These are phyloP conservation scores for Pluvialis apricaria DNA, from an alignment of 2,113 vertebrate genomes.

Conservation along the genomic window DNA sequence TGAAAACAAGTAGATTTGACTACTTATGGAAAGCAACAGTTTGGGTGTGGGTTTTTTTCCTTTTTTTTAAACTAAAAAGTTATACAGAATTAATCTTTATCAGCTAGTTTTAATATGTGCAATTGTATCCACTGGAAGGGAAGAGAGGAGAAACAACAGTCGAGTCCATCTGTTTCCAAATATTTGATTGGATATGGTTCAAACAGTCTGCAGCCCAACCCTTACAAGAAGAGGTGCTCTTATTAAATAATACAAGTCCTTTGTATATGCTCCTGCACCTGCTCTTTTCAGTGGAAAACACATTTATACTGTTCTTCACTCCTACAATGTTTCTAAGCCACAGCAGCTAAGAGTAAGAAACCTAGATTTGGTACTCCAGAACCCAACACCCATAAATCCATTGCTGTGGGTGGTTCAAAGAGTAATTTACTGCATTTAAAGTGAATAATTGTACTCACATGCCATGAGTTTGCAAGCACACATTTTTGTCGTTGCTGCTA, in stretches of 20 bases:
- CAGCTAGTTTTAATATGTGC: not conserved
- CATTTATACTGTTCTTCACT: not conserved
- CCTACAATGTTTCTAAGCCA: not conserved
- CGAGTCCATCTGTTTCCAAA: slow-evolving; percentile 15
- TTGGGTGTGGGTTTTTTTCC: not conserved
- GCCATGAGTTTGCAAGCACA: not conserved
- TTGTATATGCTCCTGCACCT: not conserved
- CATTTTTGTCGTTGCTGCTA: not conserved
- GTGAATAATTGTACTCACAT: not conserved
- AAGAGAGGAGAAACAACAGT: not conserved
- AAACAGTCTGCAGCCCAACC: not conserved
- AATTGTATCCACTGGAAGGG: not conserved
- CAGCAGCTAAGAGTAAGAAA: not conserved
- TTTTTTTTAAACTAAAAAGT: not conserved
- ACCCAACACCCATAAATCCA: not conserved
- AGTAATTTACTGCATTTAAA: not conserved
- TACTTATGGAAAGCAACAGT: not conserved
- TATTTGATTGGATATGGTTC: slow-evolving; percentile 35
- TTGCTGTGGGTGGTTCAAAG: not conserved
- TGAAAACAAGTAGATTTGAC: not conserved
- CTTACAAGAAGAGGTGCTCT: not conserved
- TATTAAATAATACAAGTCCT: not conserved
- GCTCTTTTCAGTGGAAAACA: not conserved
- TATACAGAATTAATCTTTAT: not conserved
- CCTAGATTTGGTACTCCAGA: not conserved